Evolutionary conservation across 2,888 invertebrate species (phyloP).

Genomic region (Euplexia lucipara): DNA sequence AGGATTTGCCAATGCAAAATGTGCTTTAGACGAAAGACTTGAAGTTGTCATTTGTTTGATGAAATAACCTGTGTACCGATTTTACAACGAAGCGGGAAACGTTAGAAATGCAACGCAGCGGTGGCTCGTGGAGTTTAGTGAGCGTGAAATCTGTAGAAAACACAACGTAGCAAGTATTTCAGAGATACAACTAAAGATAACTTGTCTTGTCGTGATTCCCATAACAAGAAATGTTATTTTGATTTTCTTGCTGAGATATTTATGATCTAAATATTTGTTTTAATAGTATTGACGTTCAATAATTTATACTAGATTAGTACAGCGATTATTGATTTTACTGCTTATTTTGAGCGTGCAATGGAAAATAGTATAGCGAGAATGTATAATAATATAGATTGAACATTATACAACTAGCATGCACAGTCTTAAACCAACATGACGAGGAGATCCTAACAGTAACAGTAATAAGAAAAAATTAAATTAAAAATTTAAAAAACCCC

Average conservation of each 20-base stretch:
- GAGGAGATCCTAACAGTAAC: too few relatives aligned
- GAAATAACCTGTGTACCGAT: slow-evolving; percentile 22
- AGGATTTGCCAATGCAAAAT: slow-evolving; percentile 32
- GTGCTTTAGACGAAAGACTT: slow-evolving; percentile 7
- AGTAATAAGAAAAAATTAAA: too few relatives aligned
- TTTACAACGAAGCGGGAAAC: slow-evolving; percentile 37
- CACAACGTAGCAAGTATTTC: slow-evolving; percentile 22
- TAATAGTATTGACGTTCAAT: neutral
- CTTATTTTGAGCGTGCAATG: too few relatives aligned
- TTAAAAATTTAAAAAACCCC: too few relatives aligned
- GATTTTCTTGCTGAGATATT: neutral
- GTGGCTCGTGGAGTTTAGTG: slow-evolving; percentile 27
- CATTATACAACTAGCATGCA: too few relatives aligned
- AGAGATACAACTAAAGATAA: slow-evolving; percentile 26
- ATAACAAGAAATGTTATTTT: neutral
- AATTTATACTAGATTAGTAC: too few relatives aligned
- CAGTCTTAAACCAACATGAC: too few relatives aligned
- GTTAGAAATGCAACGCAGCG: slow-evolving; percentile 48
- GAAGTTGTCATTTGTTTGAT: slow-evolving; percentile 25
- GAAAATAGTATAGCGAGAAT: too few relatives aligned
- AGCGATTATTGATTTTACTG: too few relatives aligned
- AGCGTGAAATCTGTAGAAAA: slow-evolving; percentile 51
- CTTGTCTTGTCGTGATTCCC: neutral
- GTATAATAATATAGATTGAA: too few relatives aligned
- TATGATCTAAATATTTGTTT: neutral